Evolutionary conservation across 1,140 invertebrate genomes (phyloP).

Genomic region (Bradysia coprophila): DNA sequence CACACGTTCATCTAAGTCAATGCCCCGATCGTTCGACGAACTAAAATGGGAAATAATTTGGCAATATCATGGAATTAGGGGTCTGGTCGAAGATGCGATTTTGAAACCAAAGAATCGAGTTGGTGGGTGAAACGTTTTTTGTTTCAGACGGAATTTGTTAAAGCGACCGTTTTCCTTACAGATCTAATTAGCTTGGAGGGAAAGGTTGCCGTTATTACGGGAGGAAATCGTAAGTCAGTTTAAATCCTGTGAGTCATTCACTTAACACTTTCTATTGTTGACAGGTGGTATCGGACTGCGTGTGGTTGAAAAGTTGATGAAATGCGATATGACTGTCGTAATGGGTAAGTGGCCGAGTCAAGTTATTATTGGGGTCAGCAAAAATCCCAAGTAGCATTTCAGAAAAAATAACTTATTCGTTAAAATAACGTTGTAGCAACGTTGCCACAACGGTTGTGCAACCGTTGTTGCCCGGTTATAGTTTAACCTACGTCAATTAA

Average conservation of each 20-base stretch:
- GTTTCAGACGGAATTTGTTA: background rate
- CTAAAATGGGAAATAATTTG: conserved; percentile 29
- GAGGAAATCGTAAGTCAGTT: no score
- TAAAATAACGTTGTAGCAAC: no score
- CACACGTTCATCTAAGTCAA: conserved; percentile 18
- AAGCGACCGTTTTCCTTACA: conserved; percentile 21
- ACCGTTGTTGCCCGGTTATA: no score
- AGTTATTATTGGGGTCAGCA: no score
- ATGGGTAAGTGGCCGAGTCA: conserved; percentile 49
- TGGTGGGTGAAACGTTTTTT: conserved; percentile 22
- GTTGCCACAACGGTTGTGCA: no score
- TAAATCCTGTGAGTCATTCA: no score
- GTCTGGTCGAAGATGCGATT: conserved; percentile 29
- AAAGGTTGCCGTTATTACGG: conserved; percentile 69
- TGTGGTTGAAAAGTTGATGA: conserved; percentile 56
- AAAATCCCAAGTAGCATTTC: no score
- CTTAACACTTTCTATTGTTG: no score
- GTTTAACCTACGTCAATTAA: no score
- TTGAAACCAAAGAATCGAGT: conserved; percentile 29
- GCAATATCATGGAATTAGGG: conserved; percentile 28
- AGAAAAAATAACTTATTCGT: no score
- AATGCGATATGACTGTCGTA: conserved; percentile 66
- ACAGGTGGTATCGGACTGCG: conserved; percentile 75
- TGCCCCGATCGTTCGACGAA: conserved; percentile 23
- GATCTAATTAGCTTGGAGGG: conserved; percentile 34